phyloP scores from a whole-genome alignment of 2,888 invertebrate genomes.

The Ommatoiulus sabulosus region DNA sequence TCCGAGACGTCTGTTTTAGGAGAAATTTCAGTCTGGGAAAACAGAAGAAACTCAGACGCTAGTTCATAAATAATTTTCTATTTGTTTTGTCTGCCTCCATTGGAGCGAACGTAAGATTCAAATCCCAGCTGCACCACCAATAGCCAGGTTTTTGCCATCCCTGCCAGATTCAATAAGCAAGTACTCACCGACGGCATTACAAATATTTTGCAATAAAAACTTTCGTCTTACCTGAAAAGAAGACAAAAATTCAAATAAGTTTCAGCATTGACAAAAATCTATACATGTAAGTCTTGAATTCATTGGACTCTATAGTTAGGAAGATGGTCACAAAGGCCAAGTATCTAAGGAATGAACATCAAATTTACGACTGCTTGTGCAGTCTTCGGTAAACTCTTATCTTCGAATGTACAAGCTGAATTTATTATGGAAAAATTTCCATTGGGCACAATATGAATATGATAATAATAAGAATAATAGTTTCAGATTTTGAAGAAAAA shows the following conservation, averaged over 20 bases:
- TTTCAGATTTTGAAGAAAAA: no score
- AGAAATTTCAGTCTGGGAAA: constrained; percentile 47
- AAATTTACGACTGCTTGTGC: no score
- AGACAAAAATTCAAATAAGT: constrained; percentile 1
- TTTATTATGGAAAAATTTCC: no score
- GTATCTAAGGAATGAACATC: no score
- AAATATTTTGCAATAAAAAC: constrained; percentile 35
- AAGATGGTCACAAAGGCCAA: no score
- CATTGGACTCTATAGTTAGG: no score
- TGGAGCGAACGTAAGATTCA: constrained; percentile 30
- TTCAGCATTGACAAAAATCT: not conserved
- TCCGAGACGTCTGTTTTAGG: constrained; percentile 46
- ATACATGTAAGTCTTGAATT: no score
- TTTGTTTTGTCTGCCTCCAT: constrained; percentile 47
- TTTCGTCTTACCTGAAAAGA: constrained; percentile 36
- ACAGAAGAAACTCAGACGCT: constrained; percentile 47
- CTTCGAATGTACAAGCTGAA: no score
- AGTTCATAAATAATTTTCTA: constrained; percentile 48
- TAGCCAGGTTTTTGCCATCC: not conserved
- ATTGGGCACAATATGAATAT: no score
- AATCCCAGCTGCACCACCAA: constrained; percentile 42
- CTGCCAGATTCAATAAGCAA: constrained; percentile 41
- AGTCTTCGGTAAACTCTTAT: no score
- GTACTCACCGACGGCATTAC: constrained; percentile 27
- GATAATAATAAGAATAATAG: no score